Base-by-base conservation (phyloP, 2,888 invertebrate genomes). In the Ichneumoninae sp. region DNA sequence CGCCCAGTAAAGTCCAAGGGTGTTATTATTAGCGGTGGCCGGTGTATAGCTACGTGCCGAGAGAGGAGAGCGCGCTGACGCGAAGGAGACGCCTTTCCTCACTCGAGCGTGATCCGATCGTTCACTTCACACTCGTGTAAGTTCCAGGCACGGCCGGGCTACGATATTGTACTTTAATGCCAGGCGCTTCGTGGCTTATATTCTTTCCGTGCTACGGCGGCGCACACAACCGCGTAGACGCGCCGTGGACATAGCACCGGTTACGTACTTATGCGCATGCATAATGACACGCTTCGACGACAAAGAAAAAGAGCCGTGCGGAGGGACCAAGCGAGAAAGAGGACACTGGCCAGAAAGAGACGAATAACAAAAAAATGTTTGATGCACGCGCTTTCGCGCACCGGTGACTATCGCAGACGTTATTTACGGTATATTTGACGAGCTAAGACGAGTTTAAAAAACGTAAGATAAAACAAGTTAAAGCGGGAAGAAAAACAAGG, bases 121-220 rank as follows among this genome's bases (percentile, higher is more conserved):
- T 84, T 84, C 84, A 81, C 84, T 83, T 85, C 85, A 85, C 85
- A 85, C 85, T 83, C 85, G 72, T 68, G 72, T 83, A 85, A 65
- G 69, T 74, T 30, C 57, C 26, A 74, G 47, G n/a, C 50, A 62
- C 70, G 44, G 57, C 69, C 26, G 10, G 47, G 33, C 19, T 76
- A 77, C 76, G 76, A 71, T 65, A 77, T 68, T 62, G 68, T 78
- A 72, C 68, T 22, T 47, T 40, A 66, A 66, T 40, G 26, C 40
- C 40, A 16, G 16, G n/a, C 40, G 36, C 40, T 40, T 40, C 66
- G 22, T 19, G 36, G 40, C 40, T 40, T 44, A 10, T 22, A 44
- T 66, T 40, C 36, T 10, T 22, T 19, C n/a, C 10, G 36, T 66
- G 36, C 19, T 19, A 40, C 19, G 36, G 22, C 22, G 36, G 22